phyloP scores from a whole-genome alignment of 2,113 vertebrate genomes.

The Polypterus senegalus region DNA sequence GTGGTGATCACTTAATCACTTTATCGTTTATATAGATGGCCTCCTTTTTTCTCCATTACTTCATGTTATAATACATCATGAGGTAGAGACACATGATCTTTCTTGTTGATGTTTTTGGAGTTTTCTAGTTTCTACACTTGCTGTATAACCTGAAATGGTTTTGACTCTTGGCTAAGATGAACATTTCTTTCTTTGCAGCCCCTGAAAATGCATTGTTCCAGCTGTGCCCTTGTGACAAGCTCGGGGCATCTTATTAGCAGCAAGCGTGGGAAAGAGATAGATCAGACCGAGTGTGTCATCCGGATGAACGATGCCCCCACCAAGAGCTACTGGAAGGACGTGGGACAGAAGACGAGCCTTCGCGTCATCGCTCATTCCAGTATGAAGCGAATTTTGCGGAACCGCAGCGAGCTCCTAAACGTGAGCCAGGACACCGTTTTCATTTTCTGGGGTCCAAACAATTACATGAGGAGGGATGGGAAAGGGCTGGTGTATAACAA shows the following conservation, averaged over 20 bases:
- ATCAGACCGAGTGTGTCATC: constrained; percentile 81
- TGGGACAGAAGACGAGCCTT: constrained; percentile 79
- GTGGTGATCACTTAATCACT: no score
- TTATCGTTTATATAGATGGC: no score
- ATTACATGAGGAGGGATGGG: constrained; percentile 88
- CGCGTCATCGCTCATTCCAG: constrained; percentile 93
- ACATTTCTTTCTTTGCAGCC: constrained; percentile 48
- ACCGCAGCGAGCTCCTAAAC: constrained; percentile 80
- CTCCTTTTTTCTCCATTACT: no score
- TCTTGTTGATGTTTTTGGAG: not conserved
- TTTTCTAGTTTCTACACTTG: not conserved
- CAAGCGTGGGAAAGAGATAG: constrained; percentile 64
- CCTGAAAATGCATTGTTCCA: constrained; percentile 81
- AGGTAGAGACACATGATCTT: no score
- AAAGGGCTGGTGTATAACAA: constrained; percentile 92
- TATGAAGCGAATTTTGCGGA: constrained; percentile 79
- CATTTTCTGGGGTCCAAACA: constrained; percentile 98
- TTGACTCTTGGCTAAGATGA: not conserved
- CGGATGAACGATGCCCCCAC: constrained; percentile 94
- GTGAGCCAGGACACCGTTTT: constrained; percentile 82
- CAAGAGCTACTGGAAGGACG: constrained; percentile 57
- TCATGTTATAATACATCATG: no score
- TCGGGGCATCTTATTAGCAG: constrained; percentile 80
- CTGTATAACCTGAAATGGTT: no score
- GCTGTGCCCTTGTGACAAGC: constrained; percentile 84